These are phyloP conservation scores for Serranochromis macrocephalus DNA, from an alignment of 2,113 vertebrate species.

Conservation along the genomic window DNA sequence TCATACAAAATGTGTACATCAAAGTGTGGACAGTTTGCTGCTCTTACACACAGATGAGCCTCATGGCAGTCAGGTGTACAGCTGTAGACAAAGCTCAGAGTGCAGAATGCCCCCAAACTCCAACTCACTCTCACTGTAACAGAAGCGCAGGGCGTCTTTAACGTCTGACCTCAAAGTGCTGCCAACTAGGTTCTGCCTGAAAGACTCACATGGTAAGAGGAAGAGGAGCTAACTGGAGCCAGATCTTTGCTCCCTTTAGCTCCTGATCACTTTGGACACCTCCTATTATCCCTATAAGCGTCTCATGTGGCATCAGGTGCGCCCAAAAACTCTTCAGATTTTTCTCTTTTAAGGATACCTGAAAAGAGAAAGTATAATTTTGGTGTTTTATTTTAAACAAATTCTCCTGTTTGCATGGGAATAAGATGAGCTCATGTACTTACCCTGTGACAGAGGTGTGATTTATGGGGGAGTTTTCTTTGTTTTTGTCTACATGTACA, in stretches of 20 bases:
- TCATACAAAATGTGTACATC: neutral
- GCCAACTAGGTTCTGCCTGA: neutral
- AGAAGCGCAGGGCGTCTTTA: neutral
- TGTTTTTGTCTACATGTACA: neutral
- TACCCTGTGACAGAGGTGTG: neutral
- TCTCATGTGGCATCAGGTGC: neutral
- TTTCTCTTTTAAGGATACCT: neutral
- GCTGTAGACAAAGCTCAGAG: neutral
- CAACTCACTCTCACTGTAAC: neutral
- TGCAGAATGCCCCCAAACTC: neutral
- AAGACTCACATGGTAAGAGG: neutral
- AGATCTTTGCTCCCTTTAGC: neutral
- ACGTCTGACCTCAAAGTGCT: neutral
- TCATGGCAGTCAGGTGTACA: neutral
- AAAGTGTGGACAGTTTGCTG: neutral
- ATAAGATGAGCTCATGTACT: neutral
- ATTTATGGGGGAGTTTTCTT: neutral
- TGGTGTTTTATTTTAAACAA: fast-evolving
- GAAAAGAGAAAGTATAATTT: neutral
- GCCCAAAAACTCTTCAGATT: neutral
- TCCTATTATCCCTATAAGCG: neutral
- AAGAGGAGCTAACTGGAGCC: neutral
- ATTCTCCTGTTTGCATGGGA: neutral
- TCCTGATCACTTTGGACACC: neutral
- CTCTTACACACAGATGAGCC: neutral